These are phyloP conservation scores for Notocelia uddmanniana DNA, from an alignment of 2,888 invertebrate species.

Conservation along the genomic window DNA sequence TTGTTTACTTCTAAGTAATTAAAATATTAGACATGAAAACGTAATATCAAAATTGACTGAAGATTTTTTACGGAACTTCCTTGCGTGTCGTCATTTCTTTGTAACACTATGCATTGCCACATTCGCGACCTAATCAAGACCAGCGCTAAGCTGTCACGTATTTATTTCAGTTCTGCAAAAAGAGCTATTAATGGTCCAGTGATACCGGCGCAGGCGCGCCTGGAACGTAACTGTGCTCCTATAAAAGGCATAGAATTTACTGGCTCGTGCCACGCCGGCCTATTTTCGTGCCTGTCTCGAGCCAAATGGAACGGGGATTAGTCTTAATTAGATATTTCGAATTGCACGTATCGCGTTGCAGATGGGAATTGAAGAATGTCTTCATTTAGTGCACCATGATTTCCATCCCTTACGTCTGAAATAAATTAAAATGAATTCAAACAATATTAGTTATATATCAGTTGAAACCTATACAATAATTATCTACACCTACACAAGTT, in stretches of 20 bases:
- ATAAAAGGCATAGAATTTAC: slow-evolving; percentile 45
- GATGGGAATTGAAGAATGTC: slow-evolving; percentile 4
- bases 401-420: background rate
- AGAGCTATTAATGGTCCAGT: slow-evolving; percentile 56
- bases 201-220: slow-evolving; percentile 57
- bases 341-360: slow-evolving; percentile 33
- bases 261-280: slow-evolving; percentile 48
- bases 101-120: background rate
- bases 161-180: slow-evolving; percentile 49
- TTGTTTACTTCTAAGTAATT: too few relatives aligned
- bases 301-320: slow-evolving; percentile 59
- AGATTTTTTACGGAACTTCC: too few relatives aligned
- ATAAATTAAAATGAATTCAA: too few relatives aligned
- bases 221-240: slow-evolving; percentile 59
- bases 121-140: background rate
- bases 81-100: background rate
- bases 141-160: slow-evolving; percentile 25
- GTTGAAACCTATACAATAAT: too few relatives aligned
- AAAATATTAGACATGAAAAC: too few relatives aligned
- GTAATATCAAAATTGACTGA: too few relatives aligned
- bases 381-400: background rate
- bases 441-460: too few relatives aligned
- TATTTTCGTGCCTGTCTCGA: slow-evolving; percentile 50
- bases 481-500: too few relatives aligned
- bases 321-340: slow-evolving; percentile 30